Evolutionary conservation across 2,888 invertebrate species (phyloP).

Genomic region (Pachycephus smyrnensis): DNA sequence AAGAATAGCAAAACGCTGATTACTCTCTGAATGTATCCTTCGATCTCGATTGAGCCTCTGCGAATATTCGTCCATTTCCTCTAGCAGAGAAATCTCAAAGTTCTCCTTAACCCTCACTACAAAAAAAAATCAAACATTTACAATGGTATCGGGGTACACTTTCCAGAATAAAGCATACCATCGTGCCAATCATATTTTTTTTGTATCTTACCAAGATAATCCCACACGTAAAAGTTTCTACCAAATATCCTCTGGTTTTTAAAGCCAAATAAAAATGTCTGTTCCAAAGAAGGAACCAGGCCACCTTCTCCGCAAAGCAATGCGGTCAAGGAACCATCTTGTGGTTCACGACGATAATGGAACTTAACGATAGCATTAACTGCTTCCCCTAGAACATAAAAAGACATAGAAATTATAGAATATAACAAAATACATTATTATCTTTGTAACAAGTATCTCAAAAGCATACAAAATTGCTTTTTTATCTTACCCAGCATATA

Average conservation of each 20-base stretch:
- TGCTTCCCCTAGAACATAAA: constrained; percentile 80
- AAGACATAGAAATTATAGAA: constrained; percentile 26
- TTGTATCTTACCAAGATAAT: constrained; percentile 87
- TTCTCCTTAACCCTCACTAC: constrained; percentile 84
- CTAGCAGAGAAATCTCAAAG: constrained; percentile 79
- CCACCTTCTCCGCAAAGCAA: constrained; percentile 96
- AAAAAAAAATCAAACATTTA: constrained; percentile 44
- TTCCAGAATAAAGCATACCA: too few species aligned
- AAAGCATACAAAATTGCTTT: not conserved
- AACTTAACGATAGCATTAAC: constrained; percentile 98
- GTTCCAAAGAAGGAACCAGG: constrained; percentile 91
- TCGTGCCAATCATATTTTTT: too few species aligned
- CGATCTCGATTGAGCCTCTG: constrained; percentile 57
- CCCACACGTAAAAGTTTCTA: constrained; percentile 97
- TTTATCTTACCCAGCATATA: constrained; percentile 74
- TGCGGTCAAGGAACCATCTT: constrained; percentile 86
- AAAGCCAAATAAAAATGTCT: constrained; percentile 95
- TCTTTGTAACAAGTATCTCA: not conserved
- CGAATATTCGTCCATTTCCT: constrained; percentile 70
- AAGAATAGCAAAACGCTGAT: constrained; percentile 75
- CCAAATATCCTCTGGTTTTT: constrained; percentile 93
- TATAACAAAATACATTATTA: constrained; percentile 2
- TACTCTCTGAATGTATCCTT: constrained; percentile 51
- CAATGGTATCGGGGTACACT: not conserved
- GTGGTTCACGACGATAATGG: constrained; percentile 89